Conservation (phyloP, 2,113 vertebrate genomes). For the Pachypanchax playfairii region DNA sequence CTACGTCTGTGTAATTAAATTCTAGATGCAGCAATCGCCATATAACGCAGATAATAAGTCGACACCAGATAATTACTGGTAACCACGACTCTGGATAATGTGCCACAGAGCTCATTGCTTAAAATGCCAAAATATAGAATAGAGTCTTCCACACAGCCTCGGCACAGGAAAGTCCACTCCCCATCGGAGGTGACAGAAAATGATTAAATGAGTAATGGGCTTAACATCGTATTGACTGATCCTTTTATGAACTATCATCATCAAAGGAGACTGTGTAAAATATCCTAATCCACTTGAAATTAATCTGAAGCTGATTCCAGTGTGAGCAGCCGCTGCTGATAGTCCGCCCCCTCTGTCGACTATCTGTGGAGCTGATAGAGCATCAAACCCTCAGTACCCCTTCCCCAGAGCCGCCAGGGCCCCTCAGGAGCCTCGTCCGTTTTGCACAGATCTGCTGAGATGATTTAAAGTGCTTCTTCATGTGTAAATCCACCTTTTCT, state of each 20-base stretch:
- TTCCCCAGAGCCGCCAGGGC: slow-evolving; percentile 5
- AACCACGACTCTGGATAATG: slow-evolving; percentile 31
- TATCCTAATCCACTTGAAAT: slow-evolving; percentile 58
- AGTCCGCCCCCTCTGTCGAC: slow-evolving; percentile 10
- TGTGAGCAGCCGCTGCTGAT: slow-evolving; percentile 31
- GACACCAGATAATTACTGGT: slow-evolving; percentile 48
- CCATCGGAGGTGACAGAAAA: slow-evolving; percentile 32
- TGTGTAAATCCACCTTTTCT: slow-evolving; percentile 54
- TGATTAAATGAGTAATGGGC: slow-evolving; percentile 47
- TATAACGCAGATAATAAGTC: slow-evolving; percentile 45
- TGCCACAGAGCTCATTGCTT: slow-evolving; percentile 14
- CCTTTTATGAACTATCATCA: slow-evolving; percentile 56
- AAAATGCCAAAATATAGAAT: slow-evolving; percentile 35
- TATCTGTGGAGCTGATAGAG: slow-evolving; percentile 39
- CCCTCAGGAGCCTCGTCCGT: slow-evolving; percentile 18
- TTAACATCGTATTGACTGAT: slow-evolving; percentile 54
- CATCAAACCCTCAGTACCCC: slow-evolving; percentile 13
- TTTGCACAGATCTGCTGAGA: slow-evolving; percentile 15
- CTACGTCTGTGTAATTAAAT: slow-evolving; percentile 59
- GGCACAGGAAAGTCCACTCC: slow-evolving; percentile 37
- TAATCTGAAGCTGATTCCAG: slow-evolving; percentile 38
- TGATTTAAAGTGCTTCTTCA: slow-evolving; percentile 48
- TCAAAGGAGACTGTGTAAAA: slow-evolving; percentile 49
- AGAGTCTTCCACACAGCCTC: slow-evolving; percentile 9
- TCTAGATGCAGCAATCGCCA: slow-evolving; percentile 27